Evolutionary conservation across 2,888 invertebrate species (phyloP).

Genomic region (Brachyptera putata): DNA sequence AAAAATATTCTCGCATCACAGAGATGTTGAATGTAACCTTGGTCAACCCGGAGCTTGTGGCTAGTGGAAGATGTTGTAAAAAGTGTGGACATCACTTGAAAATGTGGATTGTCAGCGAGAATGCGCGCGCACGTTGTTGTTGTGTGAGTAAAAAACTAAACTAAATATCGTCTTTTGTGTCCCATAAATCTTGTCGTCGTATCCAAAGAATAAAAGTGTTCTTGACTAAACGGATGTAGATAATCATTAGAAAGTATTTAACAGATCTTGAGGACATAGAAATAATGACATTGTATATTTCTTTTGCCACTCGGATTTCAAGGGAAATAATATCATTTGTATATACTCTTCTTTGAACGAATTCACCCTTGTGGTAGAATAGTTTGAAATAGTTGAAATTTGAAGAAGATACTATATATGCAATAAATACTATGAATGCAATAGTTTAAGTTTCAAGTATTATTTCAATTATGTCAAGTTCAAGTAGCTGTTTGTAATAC

Average conservation of each 20-base stretch:
- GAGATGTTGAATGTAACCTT: background rate
- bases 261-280: background rate
- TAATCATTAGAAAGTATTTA: constrained; percentile 3
- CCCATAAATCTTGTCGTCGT: constrained; percentile 8
- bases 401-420: no score
- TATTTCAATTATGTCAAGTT: no score
- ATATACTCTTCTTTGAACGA: no score
- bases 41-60: constrained; percentile 12
- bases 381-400: no score
- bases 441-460: no score
- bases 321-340: no score
- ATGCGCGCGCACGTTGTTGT: no score
- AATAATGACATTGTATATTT: background rate
- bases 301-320: background rate
- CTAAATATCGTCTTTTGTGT: constrained; percentile 1
- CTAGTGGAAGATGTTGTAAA: no score
- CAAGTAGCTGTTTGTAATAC: no score
- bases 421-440: no score
- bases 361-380: no score
- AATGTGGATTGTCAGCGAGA: constrained; percentile 10
- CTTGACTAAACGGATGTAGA: constrained; percentile 11
- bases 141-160: background rate
- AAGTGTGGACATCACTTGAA: no score
- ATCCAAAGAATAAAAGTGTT: constrained; percentile 6
- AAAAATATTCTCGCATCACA: background rate